Conservation (phyloP, 2,113 vertebrate genomes). For the Bubo scandiacus region DNA sequence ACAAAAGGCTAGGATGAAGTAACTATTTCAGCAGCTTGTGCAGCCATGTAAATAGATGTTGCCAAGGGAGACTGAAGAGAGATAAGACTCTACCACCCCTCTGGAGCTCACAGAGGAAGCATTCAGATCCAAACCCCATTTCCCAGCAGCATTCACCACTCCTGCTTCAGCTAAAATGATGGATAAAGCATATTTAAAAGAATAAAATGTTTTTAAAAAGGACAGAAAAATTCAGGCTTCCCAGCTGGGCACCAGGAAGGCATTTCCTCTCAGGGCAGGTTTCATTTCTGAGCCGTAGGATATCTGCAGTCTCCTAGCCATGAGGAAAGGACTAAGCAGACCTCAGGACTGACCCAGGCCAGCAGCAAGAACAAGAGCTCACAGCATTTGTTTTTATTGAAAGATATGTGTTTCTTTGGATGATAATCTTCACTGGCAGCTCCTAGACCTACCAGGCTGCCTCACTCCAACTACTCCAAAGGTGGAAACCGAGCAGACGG, state of each 20-base stretch:
- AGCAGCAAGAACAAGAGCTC: not conserved
- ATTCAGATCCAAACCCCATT: not conserved
- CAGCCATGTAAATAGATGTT: constrained; percentile 21
- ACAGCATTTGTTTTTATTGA: not conserved
- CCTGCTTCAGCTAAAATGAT: not conserved
- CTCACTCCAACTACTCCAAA: not conserved
- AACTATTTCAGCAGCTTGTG: constrained; percentile 32
- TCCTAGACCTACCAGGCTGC: not conserved
- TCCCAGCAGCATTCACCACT: not conserved
- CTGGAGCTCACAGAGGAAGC: not conserved
- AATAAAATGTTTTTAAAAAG: not conserved
- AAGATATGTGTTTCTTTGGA: not conserved
- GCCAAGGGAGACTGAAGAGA: constrained; percentile 18
- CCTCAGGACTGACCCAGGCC: not conserved
- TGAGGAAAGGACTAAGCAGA: not conserved
- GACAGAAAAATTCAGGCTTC: not conserved
- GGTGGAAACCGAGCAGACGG: not conserved
- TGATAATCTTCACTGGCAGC: not conserved
- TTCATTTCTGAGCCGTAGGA: not conserved
- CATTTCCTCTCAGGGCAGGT: not conserved
- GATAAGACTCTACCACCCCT: constrained; percentile 6
- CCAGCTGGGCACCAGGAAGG: not conserved
- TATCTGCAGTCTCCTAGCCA: not conserved
- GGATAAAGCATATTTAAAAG: not conserved
- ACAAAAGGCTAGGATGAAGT: constrained; percentile 27